Evolutionary conservation across 2,888 invertebrate species (phyloP), one percentile per base, ranked within the genome.

Genomic region (Drosophila helvetica): DNA sequence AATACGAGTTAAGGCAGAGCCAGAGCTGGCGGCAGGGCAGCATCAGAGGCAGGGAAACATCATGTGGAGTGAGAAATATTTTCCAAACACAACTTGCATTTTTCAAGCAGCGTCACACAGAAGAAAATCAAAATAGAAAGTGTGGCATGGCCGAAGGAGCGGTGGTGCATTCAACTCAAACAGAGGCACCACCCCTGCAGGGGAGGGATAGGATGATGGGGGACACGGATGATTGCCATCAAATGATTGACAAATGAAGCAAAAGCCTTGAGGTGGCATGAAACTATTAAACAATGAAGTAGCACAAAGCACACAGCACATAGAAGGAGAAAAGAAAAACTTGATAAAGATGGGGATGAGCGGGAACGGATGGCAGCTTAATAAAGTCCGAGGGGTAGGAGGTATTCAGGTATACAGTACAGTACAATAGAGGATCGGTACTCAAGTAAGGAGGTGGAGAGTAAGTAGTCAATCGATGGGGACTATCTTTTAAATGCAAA

Each of bases 221-320:
- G 22, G 22, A 53, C 15, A 38, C 15, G 47, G 30, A 50, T 43
- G 67, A 55, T 55, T 43, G 67, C 67, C 65, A 51, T 42, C 17
- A 56, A 54, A 57, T 77, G 66, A 74, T 78, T 82, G 87, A 82
- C 87, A 82, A 86, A 82, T 82, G 85, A 71, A 71, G 70, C 46
- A 55, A 46, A 61, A 52, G 18, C 68, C 53, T 54, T 58, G 55
- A 74, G 69, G 45, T 78, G 84, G 68, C 81, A 62, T 54, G 27
- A 43, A 68, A 63, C 66, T 76, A 76, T 71, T 72, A 65, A 71
- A 72, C 71, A 72, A 70, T 63, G 60, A 53, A 51, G 12, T 19
- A 47, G 33, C 53, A 42, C 22, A 45, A 30, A 3, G 9, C 5
- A 18, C 4, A 43, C 9, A 42, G 9, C 5, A 18, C 4, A 43